Conservation (phyloP, 2,888 invertebrate genomes). For the Strigamia maritima region DNA sequence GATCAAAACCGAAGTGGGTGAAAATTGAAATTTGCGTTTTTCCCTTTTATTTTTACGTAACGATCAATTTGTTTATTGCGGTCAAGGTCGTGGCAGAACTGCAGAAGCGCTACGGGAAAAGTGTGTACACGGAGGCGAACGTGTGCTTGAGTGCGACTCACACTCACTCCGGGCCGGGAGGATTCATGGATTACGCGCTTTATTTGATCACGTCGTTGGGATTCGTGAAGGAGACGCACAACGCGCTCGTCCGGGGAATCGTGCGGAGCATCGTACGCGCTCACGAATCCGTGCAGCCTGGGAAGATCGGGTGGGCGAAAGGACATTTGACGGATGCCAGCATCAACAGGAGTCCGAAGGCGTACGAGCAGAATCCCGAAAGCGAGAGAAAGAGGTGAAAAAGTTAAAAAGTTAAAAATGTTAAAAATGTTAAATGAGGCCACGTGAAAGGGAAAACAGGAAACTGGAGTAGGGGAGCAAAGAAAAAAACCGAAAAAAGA, state of each 20-base stretch:
- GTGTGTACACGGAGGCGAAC: conserved; percentile 74
- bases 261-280: conserved; percentile 76
- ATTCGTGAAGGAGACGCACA: conserved; percentile 67
- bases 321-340: conserved; percentile 73
- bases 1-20: conserved; percentile 68
- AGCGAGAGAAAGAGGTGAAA: background rate
- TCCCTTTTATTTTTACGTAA: background rate
- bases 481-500: background rate
- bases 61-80: background rate
- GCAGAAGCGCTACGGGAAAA: conserved; percentile 59
- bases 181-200: conserved; percentile 71
- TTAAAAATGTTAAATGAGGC: too few species aligned
- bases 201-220: conserved; percentile 84
- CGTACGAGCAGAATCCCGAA: conserved; percentile 76
- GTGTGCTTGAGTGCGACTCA: conserved; percentile 87
- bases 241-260: conserved; percentile 67
- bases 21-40: too few species aligned
- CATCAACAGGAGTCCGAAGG: conserved; percentile 83
- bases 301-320: conserved; percentile 65
- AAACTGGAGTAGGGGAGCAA: background rate
- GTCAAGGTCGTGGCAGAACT: conserved; percentile 50
- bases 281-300: conserved; percentile 67
- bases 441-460: background rate
- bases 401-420: background rate
- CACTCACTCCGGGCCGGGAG: conserved; percentile 84